Percentiles rank a stretch among this genome's conserved stretches.
Evolutionary conservation across 2,113 vertebrate genomes (phyloP).

Genomic region (Tauraco erythrolophus): DNA sequence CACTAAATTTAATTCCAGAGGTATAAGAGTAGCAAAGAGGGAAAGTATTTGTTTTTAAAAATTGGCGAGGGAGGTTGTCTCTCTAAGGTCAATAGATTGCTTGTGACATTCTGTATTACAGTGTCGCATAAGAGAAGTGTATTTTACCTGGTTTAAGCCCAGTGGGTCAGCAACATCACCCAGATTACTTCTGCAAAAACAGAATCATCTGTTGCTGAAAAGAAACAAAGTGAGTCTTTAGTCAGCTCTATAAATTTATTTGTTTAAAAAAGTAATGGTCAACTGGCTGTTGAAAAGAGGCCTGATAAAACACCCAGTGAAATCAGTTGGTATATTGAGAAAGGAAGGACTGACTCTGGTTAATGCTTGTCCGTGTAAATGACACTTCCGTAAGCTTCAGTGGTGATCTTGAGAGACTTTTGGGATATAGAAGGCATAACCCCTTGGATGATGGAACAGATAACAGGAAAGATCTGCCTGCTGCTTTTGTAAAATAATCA

Average conservation of each 20-base stretch:
- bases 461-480: background rate
- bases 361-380: background rate
- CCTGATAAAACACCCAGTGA: background rate
- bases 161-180: background rate
- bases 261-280: background rate
- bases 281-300: background rate
- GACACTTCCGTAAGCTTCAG: background rate
- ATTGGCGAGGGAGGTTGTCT: background rate
- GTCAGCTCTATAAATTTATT: background rate
- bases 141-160: background rate
- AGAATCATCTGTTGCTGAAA: background rate
- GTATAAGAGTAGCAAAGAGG: background rate
- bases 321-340: background rate
- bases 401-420: background rate
- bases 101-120: background rate
- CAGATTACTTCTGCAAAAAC: background rate
- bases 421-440: background rate
- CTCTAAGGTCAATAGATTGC: background rate
- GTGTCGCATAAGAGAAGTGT: rapidly evolving
- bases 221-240: background rate
- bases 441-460: background rate
- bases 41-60: background rate
- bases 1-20: background rate
- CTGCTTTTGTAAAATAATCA: background rate
- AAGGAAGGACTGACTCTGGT: background rate